Percentiles rank a stretch among this genome's conserved stretches.
These are phyloP conservation scores for Oceanodroma tethys DNA, from an alignment of 2,113 vertebrate species.

Conservation along the genomic window DNA sequence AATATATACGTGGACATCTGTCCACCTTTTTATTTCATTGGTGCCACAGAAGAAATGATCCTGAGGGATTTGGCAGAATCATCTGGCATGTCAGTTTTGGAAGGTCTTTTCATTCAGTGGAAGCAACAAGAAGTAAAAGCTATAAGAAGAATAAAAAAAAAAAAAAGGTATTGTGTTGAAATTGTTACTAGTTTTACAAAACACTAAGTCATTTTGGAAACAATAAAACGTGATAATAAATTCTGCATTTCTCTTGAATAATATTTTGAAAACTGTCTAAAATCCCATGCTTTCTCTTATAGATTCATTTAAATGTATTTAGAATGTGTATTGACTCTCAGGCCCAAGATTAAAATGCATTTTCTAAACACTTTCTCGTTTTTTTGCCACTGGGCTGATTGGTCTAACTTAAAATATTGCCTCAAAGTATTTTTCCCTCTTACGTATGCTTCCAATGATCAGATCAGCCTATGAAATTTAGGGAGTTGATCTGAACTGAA, in stretches of 20 bases:
- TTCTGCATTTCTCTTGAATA: neutral
- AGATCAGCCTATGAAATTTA: conserved; percentile 2
- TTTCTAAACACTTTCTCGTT: neutral
- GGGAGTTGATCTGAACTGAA: conserved; percentile 3
- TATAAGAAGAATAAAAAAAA: neutral
- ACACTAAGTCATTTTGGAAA: neutral
- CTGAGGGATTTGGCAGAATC: neutral
- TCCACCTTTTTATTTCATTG: neutral
- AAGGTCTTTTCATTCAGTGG: neutral
- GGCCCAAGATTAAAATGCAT: neutral
- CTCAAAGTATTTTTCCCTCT: neutral
- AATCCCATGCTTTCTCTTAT: neutral
- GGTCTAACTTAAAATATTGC: neutral
- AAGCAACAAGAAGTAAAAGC: neutral
- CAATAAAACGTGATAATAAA: neutral
- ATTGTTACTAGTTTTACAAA: neutral
- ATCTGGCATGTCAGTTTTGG: neutral
- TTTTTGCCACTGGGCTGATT: neutral
- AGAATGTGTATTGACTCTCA: neutral
- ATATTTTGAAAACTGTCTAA: neutral
- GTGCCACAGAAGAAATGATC: neutral
- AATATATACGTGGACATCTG: neutral
- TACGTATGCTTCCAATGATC: neutral
- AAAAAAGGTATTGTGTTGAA: neutral
- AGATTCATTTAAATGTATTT: neutral